Evolutionary conservation across 2,113 vertebrate genomes (phyloP), one percentile per base, ranked within the genome.

Genomic region (Mastomys natalensis): DNA sequence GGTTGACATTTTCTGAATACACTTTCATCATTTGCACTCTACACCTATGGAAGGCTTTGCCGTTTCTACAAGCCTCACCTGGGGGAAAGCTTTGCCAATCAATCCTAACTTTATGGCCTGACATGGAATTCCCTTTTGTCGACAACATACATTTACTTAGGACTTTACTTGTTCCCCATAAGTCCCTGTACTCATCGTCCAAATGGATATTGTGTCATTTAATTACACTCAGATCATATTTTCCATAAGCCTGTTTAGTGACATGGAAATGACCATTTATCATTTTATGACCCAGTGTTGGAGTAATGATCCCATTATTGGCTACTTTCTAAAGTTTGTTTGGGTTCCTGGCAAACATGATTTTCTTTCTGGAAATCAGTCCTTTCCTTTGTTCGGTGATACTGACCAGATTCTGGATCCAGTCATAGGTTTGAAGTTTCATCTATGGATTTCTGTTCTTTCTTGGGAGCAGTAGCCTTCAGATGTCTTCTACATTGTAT

Each of bases 351-450:
- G 24, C 48, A 26, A 87, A 55, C 19, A n/a, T 29, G 34, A 48
- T 7, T 87, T 48, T 92, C 26, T 94, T 13, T 92, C n/a, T 85
- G 29, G 5, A 80, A 58, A 77, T 73, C 24, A 43, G 34, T 5
- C 17, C 40, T 86, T 86, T 86, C 13, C 40, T 64, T 85, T 85
- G 13, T 62, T 86, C 21, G n/a, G 37, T 91, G 55, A 93, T 48
- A 31, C 13, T 85, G n/a, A 87, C 77, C 40, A 31, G 16, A 66
- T n/a, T 87, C 19, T 64, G 12, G 68, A 62, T 58, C 15, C 22
- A 88, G 29, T 95, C 31, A 76, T 74, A 64, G 22, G 48, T 24
- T 78, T 91, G 31, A 76, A 84, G 43, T 94, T 96, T 51, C 17
- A 7, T 80, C 86, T 55, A 9, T 78, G 55, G 90, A 34, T 76